Evolutionary conservation across 2,113 vertebrate genomes (phyloP).

Genomic region (Alligator mississippiensis): DNA sequence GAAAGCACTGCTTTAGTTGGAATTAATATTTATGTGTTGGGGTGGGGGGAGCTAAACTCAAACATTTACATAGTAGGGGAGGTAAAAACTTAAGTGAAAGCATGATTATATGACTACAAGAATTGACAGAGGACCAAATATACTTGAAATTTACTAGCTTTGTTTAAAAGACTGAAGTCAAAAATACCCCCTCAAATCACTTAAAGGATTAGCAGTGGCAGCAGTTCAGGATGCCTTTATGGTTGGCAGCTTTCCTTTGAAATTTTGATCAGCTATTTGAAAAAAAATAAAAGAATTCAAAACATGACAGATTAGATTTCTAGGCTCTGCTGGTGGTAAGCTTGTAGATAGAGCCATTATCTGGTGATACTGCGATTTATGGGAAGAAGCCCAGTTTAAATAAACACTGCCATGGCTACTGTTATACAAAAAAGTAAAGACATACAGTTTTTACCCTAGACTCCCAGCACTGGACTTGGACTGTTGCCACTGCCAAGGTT

Average conservation of each 20-base stretch:
- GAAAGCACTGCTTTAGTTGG: no score
- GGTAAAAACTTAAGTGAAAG: no score
- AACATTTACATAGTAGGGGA: no score
- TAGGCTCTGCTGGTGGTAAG: no score
- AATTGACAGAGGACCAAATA: no score
- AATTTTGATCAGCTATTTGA: not conserved
- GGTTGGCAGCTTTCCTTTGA: not conserved
- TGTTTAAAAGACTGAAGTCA: no score
- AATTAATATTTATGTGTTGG: no score
- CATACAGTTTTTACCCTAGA: not conserved
- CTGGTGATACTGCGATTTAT: not conserved
- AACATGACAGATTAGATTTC: no score
- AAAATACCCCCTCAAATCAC: no score
- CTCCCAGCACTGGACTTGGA: not conserved
- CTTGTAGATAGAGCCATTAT: not conserved
- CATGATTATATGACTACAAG: no score
- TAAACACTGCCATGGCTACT: conserved; percentile 21
- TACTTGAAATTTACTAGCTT: no score
- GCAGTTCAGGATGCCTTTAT: rapidly evolving
- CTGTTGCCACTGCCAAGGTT: not conserved
- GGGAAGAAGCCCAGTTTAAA: not conserved
- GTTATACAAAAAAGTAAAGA: not conserved
- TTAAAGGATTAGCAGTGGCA: not conserved
- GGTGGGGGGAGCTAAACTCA: no score
- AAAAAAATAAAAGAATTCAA: not conserved